Evolutionary conservation across 2,113 vertebrate genomes (phyloP).

Genomic region (Oncorhynchus clarkii): DNA sequence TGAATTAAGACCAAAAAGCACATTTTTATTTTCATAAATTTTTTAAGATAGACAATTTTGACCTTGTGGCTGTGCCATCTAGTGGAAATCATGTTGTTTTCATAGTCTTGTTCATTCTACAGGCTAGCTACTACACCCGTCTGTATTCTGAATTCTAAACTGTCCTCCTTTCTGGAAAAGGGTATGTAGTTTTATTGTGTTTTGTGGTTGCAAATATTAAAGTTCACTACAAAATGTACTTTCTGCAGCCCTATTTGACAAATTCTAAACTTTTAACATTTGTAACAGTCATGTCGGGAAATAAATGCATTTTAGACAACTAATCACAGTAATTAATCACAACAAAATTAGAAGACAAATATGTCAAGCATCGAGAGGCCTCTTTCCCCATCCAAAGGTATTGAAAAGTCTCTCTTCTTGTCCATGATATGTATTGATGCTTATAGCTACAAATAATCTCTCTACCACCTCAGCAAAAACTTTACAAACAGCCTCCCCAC

Average conservation of each 20-base stretch:
- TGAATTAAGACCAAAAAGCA: no score
- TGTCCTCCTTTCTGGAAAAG: no score
- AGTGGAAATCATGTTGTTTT: no score
- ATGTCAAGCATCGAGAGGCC: neutral
- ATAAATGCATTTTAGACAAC: no score
- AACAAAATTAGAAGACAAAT: neutral
- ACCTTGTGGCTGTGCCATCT: no score
- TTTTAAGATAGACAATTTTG: no score
- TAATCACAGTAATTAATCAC: neutral
- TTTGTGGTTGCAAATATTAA: neutral
- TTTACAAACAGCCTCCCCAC: neutral
- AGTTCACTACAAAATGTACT: neutral
- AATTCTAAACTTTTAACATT: no score
- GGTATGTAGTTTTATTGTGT: neutral
- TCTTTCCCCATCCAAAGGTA: neutral
- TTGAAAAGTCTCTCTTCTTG: neutral
- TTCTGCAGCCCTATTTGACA: no score
- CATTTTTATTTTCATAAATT: no score
- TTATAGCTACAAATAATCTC: constrained; percentile 9
- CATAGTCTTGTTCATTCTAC: no score
- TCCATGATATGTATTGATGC: constrained; percentile 3
- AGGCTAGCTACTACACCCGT: no score
- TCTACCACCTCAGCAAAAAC: constrained; percentile 8
- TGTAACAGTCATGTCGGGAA: neutral
- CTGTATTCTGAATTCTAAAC: no score